A percentile compares a stretch with the other conserved stretches of the same genome.
phyloP scores from a whole-genome alignment of 2,797 vertebrate species.

The Pseudochirops cupreus region DNA sequence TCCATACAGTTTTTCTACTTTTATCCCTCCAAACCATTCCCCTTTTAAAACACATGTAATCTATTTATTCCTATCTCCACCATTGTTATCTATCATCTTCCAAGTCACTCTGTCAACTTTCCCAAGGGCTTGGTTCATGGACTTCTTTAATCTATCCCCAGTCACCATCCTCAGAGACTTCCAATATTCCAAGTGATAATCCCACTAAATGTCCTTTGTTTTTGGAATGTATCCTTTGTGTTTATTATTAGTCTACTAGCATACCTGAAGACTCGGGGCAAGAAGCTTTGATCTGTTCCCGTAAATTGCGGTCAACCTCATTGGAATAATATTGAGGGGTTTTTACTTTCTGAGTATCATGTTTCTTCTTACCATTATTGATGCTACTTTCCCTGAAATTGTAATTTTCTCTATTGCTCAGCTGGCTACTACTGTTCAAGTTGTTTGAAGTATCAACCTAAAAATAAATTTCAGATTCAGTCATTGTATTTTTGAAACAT shows the following conservation, averaged over 20 bases:
- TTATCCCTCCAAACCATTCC: not conserved
- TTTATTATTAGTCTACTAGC: conserved; percentile 38
- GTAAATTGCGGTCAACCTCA: not conserved
- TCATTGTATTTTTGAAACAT: not conserved
- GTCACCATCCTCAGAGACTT: not conserved
- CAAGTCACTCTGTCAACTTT: not conserved
- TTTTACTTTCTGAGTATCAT: conserved; percentile 47
- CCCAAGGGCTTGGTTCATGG: not conserved
- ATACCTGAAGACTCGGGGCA: conserved; percentile 69
- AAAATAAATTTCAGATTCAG: conserved; percentile 56
- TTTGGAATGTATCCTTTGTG: not conserved
- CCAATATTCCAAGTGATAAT: not conserved
- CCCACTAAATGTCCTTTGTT: not conserved
- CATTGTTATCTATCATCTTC: not conserved
- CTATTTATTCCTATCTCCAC: not conserved
- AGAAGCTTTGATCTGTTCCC: not conserved
- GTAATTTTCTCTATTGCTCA: conserved; percentile 43
- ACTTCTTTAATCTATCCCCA: not conserved
- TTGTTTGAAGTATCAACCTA: conserved; percentile 74
- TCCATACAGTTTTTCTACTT: not conserved
- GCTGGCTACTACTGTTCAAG: conserved; percentile 67
- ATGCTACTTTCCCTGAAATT: conserved; percentile 58
- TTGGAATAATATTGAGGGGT: conserved; percentile 47
- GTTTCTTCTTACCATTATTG: conserved; percentile 30
- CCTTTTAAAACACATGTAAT: not conserved